phyloP scores from a whole-genome alignment of 2,888 invertebrate species.

The Parochlus steinenii region DNA sequence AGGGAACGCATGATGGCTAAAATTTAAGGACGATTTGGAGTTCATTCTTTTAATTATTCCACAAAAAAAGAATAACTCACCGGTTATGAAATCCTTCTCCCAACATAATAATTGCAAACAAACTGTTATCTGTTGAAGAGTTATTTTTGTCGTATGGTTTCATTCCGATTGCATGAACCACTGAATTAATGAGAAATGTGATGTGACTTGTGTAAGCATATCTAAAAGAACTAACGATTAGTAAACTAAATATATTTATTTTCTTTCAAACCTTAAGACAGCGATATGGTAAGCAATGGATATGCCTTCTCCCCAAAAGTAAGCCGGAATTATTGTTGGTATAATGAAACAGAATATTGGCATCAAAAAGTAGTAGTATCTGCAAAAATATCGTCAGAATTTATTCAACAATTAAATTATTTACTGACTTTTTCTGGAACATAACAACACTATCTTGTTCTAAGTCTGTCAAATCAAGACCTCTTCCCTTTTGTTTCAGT shows the following conservation, averaged over 20 bases:
- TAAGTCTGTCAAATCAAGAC: conserved; percentile 76
- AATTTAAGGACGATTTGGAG: no score
- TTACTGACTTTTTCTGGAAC: conserved; percentile 66
- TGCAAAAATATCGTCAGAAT: neutral
- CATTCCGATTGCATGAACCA: conserved; percentile 83
- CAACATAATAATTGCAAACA: conserved; percentile 47
- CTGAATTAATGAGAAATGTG: conserved; percentile 89
- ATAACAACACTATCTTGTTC: conserved; percentile 66
- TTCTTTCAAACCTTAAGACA: no score
- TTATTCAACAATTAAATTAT: neutral
- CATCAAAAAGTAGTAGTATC: no score
- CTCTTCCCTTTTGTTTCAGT: conserved; percentile 66
- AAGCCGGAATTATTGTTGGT: conserved; percentile 59
- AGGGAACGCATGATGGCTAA: no score
- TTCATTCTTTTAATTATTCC: no score
- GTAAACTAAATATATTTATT: no score
- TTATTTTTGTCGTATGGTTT: conserved; percentile 70
- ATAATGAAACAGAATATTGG: no score
- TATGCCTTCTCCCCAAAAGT: conserved; percentile 56
- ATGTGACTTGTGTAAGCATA: conserved; percentile 64
- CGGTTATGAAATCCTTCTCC: no score
- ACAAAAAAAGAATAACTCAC: no score
- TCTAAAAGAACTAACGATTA: no score
- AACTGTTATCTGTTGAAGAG: conserved; percentile 50
- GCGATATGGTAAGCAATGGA: conserved; percentile 61